Percentiles rank a stretch among this genome's conserved stretches.
Conservation (phyloP, 1,140 invertebrate genomes). For the Panagrolaimus sp. region DNA sequence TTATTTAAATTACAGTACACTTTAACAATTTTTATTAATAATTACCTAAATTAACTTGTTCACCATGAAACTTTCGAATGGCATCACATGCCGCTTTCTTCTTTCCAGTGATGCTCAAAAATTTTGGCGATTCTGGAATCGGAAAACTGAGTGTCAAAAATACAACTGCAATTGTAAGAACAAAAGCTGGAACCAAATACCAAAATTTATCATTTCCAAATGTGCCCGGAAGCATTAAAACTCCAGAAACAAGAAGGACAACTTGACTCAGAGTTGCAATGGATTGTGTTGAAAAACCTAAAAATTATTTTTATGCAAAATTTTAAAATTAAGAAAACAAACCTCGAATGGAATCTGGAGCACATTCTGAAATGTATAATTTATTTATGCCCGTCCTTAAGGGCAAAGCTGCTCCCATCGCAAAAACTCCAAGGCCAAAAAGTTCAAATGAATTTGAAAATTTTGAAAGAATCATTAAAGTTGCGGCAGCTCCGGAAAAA, state of each 20-base stretch:
- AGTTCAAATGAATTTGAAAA: neutral
- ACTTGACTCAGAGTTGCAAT: neutral
- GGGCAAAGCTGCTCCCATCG: neutral
- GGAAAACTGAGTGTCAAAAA: neutral
- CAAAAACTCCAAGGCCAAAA: neutral
- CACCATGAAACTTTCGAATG: neutral
- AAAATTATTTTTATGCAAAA: neutral
- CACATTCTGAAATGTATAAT: constrained; percentile 11
- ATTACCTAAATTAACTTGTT: neutral
- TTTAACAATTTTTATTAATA: no score
- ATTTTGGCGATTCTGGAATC: neutral
- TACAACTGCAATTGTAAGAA: neutral
- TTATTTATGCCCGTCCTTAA: constrained; percentile 3
- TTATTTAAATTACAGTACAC: no score
- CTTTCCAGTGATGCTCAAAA: neutral
- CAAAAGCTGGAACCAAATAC: neutral
- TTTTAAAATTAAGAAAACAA: no score
- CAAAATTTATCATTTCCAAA: constrained; percentile 1
- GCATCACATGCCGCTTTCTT: neutral
- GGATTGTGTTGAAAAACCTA: constrained; percentile 8
- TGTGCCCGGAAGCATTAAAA: neutral
- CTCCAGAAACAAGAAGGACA: neutral
- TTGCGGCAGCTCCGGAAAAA: neutral
- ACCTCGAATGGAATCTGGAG: constrained; percentile 1
- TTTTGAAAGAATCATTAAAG: neutral